Conservation (phyloP, 2,888 invertebrate genomes). For the Megamerina dolium region DNA sequence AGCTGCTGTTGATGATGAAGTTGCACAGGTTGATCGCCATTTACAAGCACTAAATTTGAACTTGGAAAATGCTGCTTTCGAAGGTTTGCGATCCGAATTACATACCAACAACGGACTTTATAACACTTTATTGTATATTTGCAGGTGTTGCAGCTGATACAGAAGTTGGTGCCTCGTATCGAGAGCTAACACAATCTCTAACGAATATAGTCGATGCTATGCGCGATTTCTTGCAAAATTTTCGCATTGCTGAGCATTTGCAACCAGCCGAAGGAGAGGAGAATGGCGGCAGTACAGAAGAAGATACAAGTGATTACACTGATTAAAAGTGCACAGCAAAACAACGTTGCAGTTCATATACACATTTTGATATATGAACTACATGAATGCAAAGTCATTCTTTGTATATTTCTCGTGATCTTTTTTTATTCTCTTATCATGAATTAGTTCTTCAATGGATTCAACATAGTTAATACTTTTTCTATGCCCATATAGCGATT, state of each 20-base stretch:
- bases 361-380: background rate
- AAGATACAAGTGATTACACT: constrained; percentile 51
- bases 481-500: too few relatives aligned
- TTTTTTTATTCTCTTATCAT: too few relatives aligned
- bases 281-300: constrained; percentile 50
- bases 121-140: constrained; percentile 1
- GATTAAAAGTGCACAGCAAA: constrained; percentile 33
- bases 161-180: constrained; percentile 42
- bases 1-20: constrained; percentile 26
- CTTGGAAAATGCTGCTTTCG: constrained; percentile 29
- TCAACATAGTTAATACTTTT: too few relatives aligned
- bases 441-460: too few relatives aligned
- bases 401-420: too few relatives aligned
- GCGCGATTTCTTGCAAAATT: constrained; percentile 64
- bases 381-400: background rate
- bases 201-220: constrained; percentile 65
- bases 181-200: constrained; percentile 57
- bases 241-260: constrained; percentile 56
- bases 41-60: constrained; percentile 32
- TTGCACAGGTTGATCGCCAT: constrained; percentile 30
- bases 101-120: background rate
- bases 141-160: constrained; percentile 31
- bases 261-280: constrained; percentile 43
- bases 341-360: background rate
- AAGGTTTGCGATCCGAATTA: constrained; percentile 14